Percentiles rank a stretch among this genome's conserved stretches.
phyloP scores from a whole-genome alignment of 2,888 invertebrate species.

The Tipula helvola region DNA sequence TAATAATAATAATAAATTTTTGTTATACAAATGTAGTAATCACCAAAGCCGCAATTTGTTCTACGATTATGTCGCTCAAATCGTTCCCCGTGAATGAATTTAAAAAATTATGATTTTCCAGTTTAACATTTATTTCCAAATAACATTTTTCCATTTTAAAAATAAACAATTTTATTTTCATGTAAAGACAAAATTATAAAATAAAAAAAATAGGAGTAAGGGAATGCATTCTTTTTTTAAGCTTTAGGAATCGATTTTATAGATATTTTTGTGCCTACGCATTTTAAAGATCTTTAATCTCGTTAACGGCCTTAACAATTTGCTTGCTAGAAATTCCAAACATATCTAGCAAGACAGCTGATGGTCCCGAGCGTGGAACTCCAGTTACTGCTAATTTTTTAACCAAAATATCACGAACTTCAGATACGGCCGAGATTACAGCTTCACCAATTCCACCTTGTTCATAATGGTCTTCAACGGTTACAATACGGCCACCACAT shows the following conservation, averaged over 20 bases:
- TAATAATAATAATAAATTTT: no score
- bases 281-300: conserved; percentile 28
- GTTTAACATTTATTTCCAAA: no score
- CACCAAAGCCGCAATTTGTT: no score
- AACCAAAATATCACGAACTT: conserved; percentile 55
- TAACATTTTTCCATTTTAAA: background rate
- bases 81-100: background rate
- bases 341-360: conserved; percentile 69
- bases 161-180: background rate
- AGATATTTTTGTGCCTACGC: background rate
- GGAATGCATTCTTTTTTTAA: background rate
- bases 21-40: no score
- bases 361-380: conserved; percentile 89
- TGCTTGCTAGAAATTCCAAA: conserved; percentile 79
- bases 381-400: conserved; percentile 67
- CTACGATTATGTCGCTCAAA: background rate
- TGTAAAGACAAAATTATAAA: background rate
- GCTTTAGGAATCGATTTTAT: background rate
- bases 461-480: conserved; percentile 95
- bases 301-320: conserved; percentile 57
- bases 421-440: conserved; percentile 67
- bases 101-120: no score
- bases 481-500: conserved; percentile 69
- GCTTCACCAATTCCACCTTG: conserved; percentile 96
- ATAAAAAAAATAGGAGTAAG: background rate